Conservation (phyloP, 2,797 vertebrate genomes). For the Chromobotia macracanthus region DNA sequence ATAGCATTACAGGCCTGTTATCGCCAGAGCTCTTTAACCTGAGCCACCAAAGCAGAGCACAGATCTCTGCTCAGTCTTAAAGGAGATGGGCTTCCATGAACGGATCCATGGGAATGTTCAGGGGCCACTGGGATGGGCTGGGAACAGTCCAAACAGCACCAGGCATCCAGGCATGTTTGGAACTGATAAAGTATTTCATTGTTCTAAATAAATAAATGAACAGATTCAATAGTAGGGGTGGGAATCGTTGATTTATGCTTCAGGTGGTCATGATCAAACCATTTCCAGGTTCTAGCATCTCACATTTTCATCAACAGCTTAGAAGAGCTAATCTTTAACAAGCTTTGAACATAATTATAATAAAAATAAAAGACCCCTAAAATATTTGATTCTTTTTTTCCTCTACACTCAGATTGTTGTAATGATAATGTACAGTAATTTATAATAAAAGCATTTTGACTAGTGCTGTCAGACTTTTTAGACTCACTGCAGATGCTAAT, state of each 20-base stretch:
- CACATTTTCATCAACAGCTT: too few species aligned
- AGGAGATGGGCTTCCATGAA: slow-evolving; percentile 7
- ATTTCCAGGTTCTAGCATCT: too few species aligned
- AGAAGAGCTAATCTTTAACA: too few species aligned
- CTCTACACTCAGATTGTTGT: not conserved
- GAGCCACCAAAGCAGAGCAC: slow-evolving; percentile 11
- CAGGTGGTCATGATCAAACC: not conserved
- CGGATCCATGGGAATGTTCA: slow-evolving; percentile 2
- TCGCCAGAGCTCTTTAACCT: slow-evolving; percentile 33
- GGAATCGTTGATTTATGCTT: not conserved
- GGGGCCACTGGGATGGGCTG: slow-evolving; percentile 1
- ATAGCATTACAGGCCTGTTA: slow-evolving; percentile 10
- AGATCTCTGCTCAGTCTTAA: slow-evolving; percentile 8
- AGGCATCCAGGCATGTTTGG: not conserved
- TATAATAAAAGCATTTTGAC: not conserved
- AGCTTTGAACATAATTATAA: too few species aligned
- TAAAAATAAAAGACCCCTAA: not conserved
- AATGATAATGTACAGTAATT: not conserved
- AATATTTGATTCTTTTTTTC: not conserved
- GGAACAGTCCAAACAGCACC: slow-evolving; percentile 9
- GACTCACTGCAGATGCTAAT: too few species aligned
- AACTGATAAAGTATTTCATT: not conserved
- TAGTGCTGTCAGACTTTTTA: too few species aligned
- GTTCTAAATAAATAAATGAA: not conserved
- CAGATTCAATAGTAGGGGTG: not conserved